These are phyloP conservation scores for Artibeus lituratus DNA, from an alignment of 2,797 vertebrate genomes.

Conservation along the genomic window DNA sequence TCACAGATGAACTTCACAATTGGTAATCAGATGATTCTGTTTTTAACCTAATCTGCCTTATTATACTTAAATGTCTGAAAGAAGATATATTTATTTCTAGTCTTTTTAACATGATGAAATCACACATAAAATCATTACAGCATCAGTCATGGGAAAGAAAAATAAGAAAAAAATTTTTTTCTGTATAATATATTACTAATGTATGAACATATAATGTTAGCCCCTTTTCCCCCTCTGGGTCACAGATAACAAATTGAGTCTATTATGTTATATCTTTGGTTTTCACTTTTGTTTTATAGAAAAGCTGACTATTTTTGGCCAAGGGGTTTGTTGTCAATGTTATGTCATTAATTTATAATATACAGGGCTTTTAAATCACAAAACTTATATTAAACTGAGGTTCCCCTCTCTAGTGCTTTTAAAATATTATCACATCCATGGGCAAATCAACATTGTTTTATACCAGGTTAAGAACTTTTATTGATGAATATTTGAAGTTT, in stretches of 20 bases:
- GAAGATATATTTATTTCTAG: background rate
- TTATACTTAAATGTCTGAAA: background rate
- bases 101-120: background rate
- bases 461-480: background rate
- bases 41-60: background rate
- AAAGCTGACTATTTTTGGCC: conserved; percentile 18
- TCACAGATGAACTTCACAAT: background rate
- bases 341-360: background rate
- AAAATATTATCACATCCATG: background rate
- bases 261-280: background rate
- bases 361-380: background rate
- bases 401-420: background rate
- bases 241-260: conserved; percentile 16
- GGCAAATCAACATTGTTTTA: background rate
- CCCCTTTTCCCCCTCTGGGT: background rate
- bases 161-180: background rate
- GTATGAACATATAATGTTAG: background rate
- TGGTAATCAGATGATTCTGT: background rate
- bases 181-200: background rate
- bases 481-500: background rate
- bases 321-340: background rate
- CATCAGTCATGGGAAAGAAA: background rate
- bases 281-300: conserved; percentile 31
- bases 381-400: background rate
- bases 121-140: background rate